Percentiles rank a stretch among this genome's conserved stretches.
phyloP scores from a whole-genome alignment of 2,888 invertebrate genomes.

The Epistrophe grossulariae region DNA sequence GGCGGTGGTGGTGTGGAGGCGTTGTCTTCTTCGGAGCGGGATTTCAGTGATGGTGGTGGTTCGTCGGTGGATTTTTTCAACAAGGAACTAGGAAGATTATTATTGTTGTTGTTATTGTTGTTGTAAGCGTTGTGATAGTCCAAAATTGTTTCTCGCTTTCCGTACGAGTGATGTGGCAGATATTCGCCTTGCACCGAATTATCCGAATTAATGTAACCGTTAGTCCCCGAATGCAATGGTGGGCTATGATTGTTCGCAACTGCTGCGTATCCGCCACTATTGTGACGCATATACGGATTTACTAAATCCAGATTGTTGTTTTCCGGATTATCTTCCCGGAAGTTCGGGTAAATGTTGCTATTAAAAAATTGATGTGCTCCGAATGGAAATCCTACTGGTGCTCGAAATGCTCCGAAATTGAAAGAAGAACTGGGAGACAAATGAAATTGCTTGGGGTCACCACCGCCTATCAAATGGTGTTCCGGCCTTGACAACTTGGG shows the following conservation, averaged over 20 bases:
- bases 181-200: constrained; percentile 79
- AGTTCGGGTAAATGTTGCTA: constrained; percentile 71
- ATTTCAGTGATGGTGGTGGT: constrained; percentile 63
- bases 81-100: constrained; percentile 54
- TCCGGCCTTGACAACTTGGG: constrained; percentile 77
- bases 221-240: constrained; percentile 74
- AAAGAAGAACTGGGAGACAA: constrained; percentile 82
- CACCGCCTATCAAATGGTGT: constrained; percentile 60
- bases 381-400: constrained; percentile 78
- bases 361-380: constrained; percentile 76
- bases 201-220: constrained; percentile 67
- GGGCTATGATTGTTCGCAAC: constrained; percentile 80
- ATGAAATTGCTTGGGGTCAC: constrained; percentile 79
- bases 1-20: constrained; percentile 81
- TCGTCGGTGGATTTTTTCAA: constrained; percentile 64
- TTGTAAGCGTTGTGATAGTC: constrained; percentile 81
- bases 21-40: constrained; percentile 80
- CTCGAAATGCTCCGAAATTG: constrained; percentile 81
- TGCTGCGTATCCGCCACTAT: constrained; percentile 78
- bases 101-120: constrained; percentile 78
- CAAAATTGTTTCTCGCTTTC: constrained; percentile 77
- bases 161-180: constrained; percentile 79
- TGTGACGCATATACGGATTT: constrained; percentile 83
- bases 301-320: constrained; percentile 81
- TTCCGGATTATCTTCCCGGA: constrained; percentile 76